Percentiles rank a stretch among this genome's conserved stretches.
Conservation (phyloP, 2,113 vertebrate species). For the Agapornis roseicollis region DNA sequence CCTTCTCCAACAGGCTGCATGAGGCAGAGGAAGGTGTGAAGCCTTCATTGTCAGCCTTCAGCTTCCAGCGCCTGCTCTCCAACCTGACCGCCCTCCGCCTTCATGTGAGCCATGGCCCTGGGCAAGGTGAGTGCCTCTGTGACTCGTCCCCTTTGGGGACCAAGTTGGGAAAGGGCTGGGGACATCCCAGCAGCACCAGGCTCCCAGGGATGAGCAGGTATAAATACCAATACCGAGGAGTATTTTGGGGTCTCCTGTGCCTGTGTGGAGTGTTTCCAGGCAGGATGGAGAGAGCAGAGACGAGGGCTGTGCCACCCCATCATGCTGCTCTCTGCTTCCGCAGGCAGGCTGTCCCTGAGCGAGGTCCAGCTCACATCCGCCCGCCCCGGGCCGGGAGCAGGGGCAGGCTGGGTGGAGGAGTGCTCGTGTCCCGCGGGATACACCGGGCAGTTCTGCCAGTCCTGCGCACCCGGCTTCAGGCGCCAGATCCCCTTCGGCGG, state of each 20-base stretch:
- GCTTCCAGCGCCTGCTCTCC: conserved; percentile 85
- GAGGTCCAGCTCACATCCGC: conserved; percentile 80
- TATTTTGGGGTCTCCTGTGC: background rate
- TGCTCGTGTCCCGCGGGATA: conserved; percentile 85
- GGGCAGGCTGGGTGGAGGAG: conserved; percentile 85
- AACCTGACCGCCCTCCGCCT: conserved; percentile 81
- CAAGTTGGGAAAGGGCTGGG: background rate
- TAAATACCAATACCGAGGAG: background rate
- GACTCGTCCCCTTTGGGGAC: rapidly evolving
- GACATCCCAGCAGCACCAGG: rapidly evolving
- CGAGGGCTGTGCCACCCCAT: rapidly evolving
- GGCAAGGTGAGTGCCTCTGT: conserved; percentile 72
- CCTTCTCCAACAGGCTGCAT: conserved; percentile 74
- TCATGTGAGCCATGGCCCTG: conserved; percentile 42
- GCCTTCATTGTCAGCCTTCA: conserved; percentile 70
- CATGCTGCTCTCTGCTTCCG: rapidly evolving
- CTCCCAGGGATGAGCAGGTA: rapidly evolving
- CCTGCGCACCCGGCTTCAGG: conserved; percentile 83
- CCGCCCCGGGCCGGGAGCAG: background rate
- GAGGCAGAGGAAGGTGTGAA: conserved; percentile 72
- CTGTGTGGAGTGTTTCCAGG: background rate
- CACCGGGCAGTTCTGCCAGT: conserved; percentile 85
- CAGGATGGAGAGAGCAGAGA: background rate
- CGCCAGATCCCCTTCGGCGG: conserved; percentile 70
- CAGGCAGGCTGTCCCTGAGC: conserved; percentile 80